Evolutionary conservation across 2,888 invertebrate genomes (phyloP), one percentile per base, ranked within the genome.

Genomic region (Oasisia sp.): DNA sequence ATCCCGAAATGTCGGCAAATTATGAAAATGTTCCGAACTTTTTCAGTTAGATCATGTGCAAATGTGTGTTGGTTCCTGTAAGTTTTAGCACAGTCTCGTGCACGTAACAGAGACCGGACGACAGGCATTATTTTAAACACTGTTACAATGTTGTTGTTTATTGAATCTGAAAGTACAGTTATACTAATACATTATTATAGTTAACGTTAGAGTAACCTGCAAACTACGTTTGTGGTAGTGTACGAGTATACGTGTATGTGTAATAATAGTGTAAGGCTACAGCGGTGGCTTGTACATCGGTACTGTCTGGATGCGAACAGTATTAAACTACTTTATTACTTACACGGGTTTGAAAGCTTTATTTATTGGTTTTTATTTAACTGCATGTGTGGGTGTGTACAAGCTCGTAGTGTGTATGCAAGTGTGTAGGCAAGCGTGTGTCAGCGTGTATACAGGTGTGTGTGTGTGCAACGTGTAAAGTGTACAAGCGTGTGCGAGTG

Each of bases 311-410:
- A 50, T 50, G 74, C 74, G 27, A 74, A 74, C 74, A 74, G 74
- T 74, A 74, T 74, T 74, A 74, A 74, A 74, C 74, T 27, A 74
- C 74, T 74, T 74, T 74, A 74, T 74, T 74, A n/a, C 74, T 74
- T 19, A 74, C 74, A 27, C 38, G 38, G 1, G 5, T 74, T 74
- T 27, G 19, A 19, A 27, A 27, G 74, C 5, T n/a, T 74, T 74
- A 74, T 74, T 74, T 27, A 50, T 50, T 50, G 50, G 50, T 50
- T 50, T 0, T 1, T 50, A 9, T 14, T 50, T 50, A 50, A 9
- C 50, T 12, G 9, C 1, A 50, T 4, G 38, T 38, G 50, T 50
- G 50, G 9, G 50, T 50, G 50, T 14, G 5, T 50, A 11, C 50
- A 14, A 9, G 50, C 50, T 1, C 9, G 50, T 2, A 38, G 50